These are phyloP conservation scores for Atrina japonica DNA, from an alignment of 2,888 invertebrate genomes.

Conservation along the genomic window DNA sequence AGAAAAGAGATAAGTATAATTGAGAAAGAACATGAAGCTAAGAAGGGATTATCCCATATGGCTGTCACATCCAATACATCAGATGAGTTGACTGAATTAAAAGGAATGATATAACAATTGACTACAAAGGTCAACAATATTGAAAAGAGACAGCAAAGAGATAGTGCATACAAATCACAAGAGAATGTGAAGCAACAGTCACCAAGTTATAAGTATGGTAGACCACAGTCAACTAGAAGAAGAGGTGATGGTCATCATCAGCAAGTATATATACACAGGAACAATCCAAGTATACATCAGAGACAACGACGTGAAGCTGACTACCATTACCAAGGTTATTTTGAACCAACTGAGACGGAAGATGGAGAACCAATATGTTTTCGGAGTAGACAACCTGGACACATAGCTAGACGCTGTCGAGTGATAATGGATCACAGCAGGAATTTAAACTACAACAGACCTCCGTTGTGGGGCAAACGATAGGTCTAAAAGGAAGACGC, in stretches of 20 bases:
- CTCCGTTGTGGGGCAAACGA: neutral
- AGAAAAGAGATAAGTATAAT: slow-evolving; percentile 6
- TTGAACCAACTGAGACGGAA: too few relatives aligned
- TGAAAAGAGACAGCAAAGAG: neutral
- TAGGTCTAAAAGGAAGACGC: neutral
- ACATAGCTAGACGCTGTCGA: slow-evolving; percentile 3
- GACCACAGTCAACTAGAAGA: neutral
- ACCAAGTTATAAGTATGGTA: too few relatives aligned
- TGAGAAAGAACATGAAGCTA: slow-evolving; percentile 4
- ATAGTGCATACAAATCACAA: too few relatives aligned
- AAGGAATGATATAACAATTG: neutral
- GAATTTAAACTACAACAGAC: neutral
- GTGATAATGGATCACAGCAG: neutral
- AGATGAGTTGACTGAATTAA: neutral
- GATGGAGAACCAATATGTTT: neutral
- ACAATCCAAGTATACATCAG: too few relatives aligned
- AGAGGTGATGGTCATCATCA: neutral
- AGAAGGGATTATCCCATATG: too few relatives aligned
- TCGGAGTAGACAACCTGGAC: neutral
- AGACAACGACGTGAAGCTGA: too few relatives aligned
- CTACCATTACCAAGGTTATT: too few relatives aligned
- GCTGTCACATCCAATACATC: neutral
- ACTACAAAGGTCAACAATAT: too few relatives aligned
- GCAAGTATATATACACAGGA: too few relatives aligned
- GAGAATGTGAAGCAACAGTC: neutral